A percentile compares a stretch with the other conserved stretches of the same genome.
Evolutionary conservation across 1,140 invertebrate species (phyloP).

Genomic region (Panonychus citri): DNA sequence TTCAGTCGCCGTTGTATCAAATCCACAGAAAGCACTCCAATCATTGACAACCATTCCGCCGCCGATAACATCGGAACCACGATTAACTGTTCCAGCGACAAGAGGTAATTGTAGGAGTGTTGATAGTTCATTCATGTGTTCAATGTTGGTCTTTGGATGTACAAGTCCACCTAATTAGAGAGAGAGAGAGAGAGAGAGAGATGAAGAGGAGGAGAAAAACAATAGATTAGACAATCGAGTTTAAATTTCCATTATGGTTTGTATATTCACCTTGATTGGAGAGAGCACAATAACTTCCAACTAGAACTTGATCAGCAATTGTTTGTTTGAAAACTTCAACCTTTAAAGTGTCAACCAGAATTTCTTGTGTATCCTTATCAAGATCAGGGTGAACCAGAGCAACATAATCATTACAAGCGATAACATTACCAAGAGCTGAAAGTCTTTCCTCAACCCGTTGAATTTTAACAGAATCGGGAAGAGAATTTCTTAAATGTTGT

Average conservation of each 20-base stretch:
- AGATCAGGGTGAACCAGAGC: conserved; percentile 93
- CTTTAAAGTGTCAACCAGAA: conserved; percentile 57
- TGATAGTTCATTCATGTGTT: conserved; percentile 91
- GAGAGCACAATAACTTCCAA: conserved; percentile 85
- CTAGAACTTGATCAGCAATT: conserved; percentile 71
- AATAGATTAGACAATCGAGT: too few species aligned
- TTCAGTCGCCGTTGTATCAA: conserved; percentile 93
- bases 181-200: not conserved
- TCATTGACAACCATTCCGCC: conserved; percentile 94
- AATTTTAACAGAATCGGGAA: conserved; percentile 78
- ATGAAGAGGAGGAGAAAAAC: too few species aligned
- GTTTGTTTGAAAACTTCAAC: conserved; percentile 96
- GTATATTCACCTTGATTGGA: conserved; percentile 95
- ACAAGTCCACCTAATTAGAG: conserved; percentile 24
- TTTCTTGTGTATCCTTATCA: conserved; percentile 86
- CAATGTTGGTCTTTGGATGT: conserved; percentile 77
- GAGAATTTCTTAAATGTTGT: conserved; percentile 82
- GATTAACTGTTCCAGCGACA: conserved; percentile 83
- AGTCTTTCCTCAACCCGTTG: conserved; percentile 86
- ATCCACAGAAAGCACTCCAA: conserved; percentile 86
- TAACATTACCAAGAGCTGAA: conserved; percentile 63
- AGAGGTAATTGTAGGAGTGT: conserved; percentile 86
- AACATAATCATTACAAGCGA: conserved; percentile 85
- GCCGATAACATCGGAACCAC: conserved; percentile 83
- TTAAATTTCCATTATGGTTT: too few species aligned